These are phyloP conservation scores for Verasper variegatus DNA, from an alignment of 2,113 vertebrate species.

Conservation along the genomic window DNA sequence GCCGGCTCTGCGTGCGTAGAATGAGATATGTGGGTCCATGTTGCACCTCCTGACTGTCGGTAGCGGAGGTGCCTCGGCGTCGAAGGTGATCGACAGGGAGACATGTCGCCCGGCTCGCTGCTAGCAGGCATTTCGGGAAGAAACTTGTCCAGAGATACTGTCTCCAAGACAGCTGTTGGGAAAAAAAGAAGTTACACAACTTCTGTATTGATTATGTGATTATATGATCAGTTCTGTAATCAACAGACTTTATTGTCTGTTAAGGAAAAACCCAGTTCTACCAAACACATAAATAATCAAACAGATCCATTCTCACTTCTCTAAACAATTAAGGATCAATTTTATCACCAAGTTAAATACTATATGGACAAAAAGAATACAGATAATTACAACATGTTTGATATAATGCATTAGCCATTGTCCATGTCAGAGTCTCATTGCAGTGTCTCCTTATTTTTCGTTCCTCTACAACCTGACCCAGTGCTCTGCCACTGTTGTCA, in stretches of 20 bases:
- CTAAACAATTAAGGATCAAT: no score
- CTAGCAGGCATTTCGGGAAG: slow-evolving; percentile 82
- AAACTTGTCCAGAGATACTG: slow-evolving; percentile 88
- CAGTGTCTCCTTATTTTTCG: background rate
- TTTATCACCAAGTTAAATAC: background rate
- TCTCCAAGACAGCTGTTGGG: slow-evolving; percentile 88
- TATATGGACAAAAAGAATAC: background rate
- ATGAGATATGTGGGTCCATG: background rate
- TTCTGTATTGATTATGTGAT: background rate
- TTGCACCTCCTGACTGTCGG: slow-evolving; percentile 87
- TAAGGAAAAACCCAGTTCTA: background rate
- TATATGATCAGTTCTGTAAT: background rate
- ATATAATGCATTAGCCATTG: background rate
- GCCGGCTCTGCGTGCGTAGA: background rate
- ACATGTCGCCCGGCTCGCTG: slow-evolving; percentile 85
- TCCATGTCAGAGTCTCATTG: no score
- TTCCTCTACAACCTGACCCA: slow-evolving; percentile 13
- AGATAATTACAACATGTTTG: background rate
- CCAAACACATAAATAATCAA: no score
- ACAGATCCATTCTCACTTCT: no score
- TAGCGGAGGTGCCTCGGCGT: slow-evolving; percentile 92
- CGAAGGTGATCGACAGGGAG: slow-evolving; percentile 89
- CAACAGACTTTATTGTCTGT: background rate
- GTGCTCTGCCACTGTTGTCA: slow-evolving; percentile 4
- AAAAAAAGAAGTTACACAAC: background rate